These are phyloP conservation scores for Conchocele bisecta DNA, from an alignment of 2,888 invertebrate genomes.

Conservation along the genomic window DNA sequence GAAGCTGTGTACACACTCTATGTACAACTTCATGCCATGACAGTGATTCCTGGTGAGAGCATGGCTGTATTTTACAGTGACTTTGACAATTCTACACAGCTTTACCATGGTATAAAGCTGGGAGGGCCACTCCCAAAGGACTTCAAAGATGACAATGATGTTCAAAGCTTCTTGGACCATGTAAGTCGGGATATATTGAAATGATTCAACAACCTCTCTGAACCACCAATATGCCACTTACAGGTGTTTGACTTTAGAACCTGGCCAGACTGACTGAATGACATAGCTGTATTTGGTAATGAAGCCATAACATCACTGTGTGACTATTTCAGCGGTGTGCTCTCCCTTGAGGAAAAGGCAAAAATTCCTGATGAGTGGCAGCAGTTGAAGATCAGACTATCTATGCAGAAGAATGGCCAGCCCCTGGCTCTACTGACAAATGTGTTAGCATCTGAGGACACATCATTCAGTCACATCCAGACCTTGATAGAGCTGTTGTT, in stretches of 20 bases:
- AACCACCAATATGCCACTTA: neutral
- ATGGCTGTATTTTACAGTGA: slow-evolving; percentile 6
- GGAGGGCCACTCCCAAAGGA: slow-evolving; percentile 22
- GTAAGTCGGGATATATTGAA: slow-evolving; percentile 6
- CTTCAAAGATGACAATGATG: slow-evolving; percentile 32
- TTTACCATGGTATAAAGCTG: slow-evolving; percentile 24
- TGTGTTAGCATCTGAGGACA: too few relatives aligned
- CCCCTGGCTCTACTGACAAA: neutral
- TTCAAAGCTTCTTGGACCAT: slow-evolving; percentile 11
- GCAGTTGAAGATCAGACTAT: slow-evolving; percentile 18
- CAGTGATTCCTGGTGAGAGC: slow-evolving; percentile 20
- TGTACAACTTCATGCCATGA: slow-evolving; percentile 30
- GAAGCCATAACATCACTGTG: too few relatives aligned
- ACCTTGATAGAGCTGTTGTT: neutral
- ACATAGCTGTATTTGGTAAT: slow-evolving; percentile 14
- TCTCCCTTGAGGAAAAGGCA: neutral
- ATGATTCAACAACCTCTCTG: slow-evolving; percentile 14
- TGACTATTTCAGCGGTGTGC: neutral
- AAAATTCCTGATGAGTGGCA: slow-evolving; percentile 26
- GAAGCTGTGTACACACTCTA: slow-evolving; percentile 33
- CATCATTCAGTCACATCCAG: too few relatives aligned
- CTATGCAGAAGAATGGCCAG: neutral
- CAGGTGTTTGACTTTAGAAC: slow-evolving; percentile 9
- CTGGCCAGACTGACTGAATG: slow-evolving; percentile 16
- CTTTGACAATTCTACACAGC: slow-evolving; percentile 5